Evolutionary conservation across 2,113 vertebrate species (phyloP), one percentile per base, ranked within the genome.

Genomic region (Oenanthe oenanthe): DNA sequence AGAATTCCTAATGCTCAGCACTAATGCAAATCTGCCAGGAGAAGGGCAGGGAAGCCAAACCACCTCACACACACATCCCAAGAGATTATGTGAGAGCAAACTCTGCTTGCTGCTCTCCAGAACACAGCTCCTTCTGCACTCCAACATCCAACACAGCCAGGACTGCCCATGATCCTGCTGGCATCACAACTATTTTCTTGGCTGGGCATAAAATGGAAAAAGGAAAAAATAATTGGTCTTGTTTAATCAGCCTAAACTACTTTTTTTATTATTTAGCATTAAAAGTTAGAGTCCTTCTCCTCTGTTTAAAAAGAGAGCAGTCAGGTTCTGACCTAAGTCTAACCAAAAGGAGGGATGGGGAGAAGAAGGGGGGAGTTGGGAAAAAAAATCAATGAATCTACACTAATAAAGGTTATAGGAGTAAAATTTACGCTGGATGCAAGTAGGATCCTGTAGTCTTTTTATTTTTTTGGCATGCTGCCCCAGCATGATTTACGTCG

Each of bases 341-440:
- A 89, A 89, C 91, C 93, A 95, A 95, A 94, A 94, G 92, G 75
- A 97, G 10, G 17, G 67, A 77, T 45, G 43, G 13, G 34, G 63
- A 94, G 4, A 48, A 40, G 47, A 91, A 93, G 13, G 7, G 21
- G 70, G 42, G 72, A 85, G 72, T 57, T 77, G 72, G 67, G 51
- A 98, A 91, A 86, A 86, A 91, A 97, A 98, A 98, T 98, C 97
- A 97, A 98, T 98, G 97, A 79, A 94, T 97, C 97, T 95, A 94
- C 36, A 70, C 97, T 98, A 98, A 98, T 98, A 98, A 98, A 97
- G 97, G 96, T 95, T 97, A 97, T 97, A 97, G 93, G 96, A 97
- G 65, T 96, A 96, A 98, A 98, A 97, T 98, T 97, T 96, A 97
- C 97, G 90, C 96, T 96, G 87, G 95, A 96, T 96, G 97, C 96